Percentiles rank a stretch among this genome's conserved stretches.
phyloP scores from a whole-genome alignment of 2,797 vertebrate species.

The Austrolebias charrua region DNA sequence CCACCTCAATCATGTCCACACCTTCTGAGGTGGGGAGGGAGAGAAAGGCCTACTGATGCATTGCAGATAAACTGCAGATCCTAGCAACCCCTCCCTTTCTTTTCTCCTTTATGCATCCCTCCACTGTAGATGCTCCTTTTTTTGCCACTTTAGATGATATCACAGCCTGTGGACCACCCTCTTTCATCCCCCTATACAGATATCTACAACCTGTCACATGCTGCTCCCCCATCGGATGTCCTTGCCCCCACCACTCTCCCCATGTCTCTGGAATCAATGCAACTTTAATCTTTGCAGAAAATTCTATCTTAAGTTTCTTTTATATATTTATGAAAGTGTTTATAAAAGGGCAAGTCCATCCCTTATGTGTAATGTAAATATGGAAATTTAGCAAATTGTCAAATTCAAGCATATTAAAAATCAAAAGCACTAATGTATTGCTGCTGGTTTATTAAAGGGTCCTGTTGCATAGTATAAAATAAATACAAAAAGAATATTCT shows the following conservation, averaged over 20 bases:
- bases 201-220: conserved; percentile 50
- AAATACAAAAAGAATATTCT: no score
- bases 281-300: conserved; percentile 22
- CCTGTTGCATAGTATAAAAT: no score
- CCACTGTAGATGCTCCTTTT: conserved; percentile 39
- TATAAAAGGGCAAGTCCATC: no score
- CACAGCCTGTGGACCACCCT: conserved; percentile 50
- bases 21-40: conserved; percentile 37
- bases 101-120: conserved; percentile 29
- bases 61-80: conserved; percentile 87
- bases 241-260: conserved; percentile 24
- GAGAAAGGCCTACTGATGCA: conserved; percentile 81
- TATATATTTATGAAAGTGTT: no score
- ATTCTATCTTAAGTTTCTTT: conserved; percentile 1
- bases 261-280: conserved; percentile 12
- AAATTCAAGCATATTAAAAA: no score
- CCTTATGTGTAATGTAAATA: no score
- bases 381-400: no score
- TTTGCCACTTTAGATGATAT: conserved; percentile 58
- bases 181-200: conserved; percentile 55
- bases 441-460: no score
- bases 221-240: conserved; percentile 17
- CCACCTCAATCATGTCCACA: conserved; percentile 29
- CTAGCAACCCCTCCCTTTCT: conserved; percentile 70
- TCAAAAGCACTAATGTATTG: no score